A percentile compares a stretch with the other conserved stretches of the same genome.
Evolutionary conservation across 2,888 invertebrate genomes (phyloP).

Genomic region (Homarus gammarus): DNA sequence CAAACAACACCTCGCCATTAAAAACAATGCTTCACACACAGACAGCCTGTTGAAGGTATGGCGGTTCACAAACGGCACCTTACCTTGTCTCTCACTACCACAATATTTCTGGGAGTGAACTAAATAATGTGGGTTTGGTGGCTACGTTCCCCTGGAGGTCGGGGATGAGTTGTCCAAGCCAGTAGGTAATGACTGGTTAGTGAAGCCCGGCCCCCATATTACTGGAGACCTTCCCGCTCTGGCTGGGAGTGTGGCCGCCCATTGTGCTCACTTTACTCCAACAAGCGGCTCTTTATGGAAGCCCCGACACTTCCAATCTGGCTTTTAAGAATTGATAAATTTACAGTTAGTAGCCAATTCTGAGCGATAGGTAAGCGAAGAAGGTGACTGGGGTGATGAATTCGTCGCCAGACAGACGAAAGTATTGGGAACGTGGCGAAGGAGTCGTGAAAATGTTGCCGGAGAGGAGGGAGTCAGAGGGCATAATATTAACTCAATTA

Average conservation of each 20-base stretch:
- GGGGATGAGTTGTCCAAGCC: conserved; percentile 53
- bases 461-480: conserved; percentile 43
- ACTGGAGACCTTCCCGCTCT: neutral
- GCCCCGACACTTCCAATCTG: neutral
- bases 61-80: too few relatives aligned
- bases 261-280: neutral
- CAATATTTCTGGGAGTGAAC: conserved; percentile 25
- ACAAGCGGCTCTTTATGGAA: neutral
- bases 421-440: neutral
- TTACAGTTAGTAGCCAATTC: neutral
- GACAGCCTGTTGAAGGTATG: too few relatives aligned
- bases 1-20: too few relatives aligned
- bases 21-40: too few relatives aligned
- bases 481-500: conserved; percentile 57
- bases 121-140: conserved; percentile 18
- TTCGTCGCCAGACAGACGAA: neutral
- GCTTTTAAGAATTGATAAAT: neutral
- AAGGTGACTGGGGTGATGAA: neutral
- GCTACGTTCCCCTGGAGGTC: conserved; percentile 25
- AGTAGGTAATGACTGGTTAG: conserved; percentile 44
- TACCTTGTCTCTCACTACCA: neutral
- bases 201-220: conserved; percentile 18
- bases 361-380: neutral
- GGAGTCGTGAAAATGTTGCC: neutral
- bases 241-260: neutral